Percentiles rank a stretch among this genome's conserved stretches.
phyloP scores from a whole-genome alignment of 2,888 invertebrate species.

The Diadromus collaris region DNA sequence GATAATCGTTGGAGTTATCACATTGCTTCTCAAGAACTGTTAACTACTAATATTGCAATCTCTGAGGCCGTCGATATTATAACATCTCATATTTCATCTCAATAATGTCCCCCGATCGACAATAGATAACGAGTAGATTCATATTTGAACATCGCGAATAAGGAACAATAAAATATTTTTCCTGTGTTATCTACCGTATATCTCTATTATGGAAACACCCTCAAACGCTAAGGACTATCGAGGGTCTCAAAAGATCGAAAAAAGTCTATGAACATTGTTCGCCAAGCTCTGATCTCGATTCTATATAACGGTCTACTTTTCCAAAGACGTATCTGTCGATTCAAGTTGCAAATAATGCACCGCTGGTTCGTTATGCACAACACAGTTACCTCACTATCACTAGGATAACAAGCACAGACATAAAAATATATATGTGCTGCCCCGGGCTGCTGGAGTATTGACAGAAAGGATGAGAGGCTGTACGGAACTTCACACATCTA shows the following conservation, averaged over 20 bases:
- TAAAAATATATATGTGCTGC: constrained; percentile 69
- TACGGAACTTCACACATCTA: constrained; percentile 44
- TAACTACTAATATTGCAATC: not conserved
- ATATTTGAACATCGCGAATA: constrained; percentile 16
- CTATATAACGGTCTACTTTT: constrained; percentile 7
- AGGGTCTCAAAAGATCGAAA: constrained; percentile 13
- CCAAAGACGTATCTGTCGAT: constrained; percentile 39
- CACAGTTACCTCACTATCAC: constrained; percentile 42
- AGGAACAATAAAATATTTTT: constrained; percentile 45
- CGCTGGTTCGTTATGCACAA: constrained; percentile 34
- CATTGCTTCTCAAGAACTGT: not conserved
- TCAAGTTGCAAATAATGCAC: constrained; percentile 44
- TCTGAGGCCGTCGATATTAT: not conserved
- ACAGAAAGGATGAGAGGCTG: constrained; percentile 64
- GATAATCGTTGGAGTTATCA: not conserved
- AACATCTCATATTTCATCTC: not conserved
- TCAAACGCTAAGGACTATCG: constrained; percentile 19
- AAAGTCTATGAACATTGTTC: constrained; percentile 1
- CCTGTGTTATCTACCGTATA: constrained; percentile 12
- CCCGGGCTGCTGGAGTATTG: constrained; percentile 62
- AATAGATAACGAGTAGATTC: constrained; percentile 48
- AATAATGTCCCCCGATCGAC: not conserved
- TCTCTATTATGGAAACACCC: constrained; percentile 20
- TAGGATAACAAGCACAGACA: constrained; percentile 70
- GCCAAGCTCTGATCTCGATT: constrained; percentile 13